Evolutionary conservation across 2,888 invertebrate genomes (phyloP).

Genomic region (Galeopsomyia nigrocyanea): DNA sequence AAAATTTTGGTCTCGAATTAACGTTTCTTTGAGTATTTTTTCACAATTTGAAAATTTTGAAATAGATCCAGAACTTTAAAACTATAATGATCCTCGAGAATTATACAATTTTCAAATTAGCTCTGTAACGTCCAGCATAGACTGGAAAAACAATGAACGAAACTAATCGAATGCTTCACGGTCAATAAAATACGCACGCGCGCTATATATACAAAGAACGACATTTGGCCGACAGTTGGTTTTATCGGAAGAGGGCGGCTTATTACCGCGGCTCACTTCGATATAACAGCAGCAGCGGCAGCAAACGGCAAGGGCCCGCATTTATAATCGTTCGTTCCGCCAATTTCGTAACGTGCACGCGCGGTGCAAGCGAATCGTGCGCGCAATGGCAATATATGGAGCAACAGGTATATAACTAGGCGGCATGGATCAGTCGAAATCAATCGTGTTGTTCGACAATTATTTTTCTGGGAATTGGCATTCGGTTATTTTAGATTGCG

Average conservation of each 20-base stretch:
- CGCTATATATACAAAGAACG: too few species aligned
- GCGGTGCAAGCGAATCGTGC: conserved; percentile 28
- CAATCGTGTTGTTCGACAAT: not conserved
- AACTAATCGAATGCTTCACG: conserved; percentile 26
- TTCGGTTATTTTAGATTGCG: too few species aligned
- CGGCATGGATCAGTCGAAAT: not conserved
- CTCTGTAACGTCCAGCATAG: not conserved
- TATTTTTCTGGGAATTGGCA: too few species aligned
- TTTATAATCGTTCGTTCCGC: conserved; percentile 36
- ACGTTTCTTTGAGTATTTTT: too few species aligned
- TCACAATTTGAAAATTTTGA: too few species aligned
- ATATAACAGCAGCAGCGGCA: not conserved
- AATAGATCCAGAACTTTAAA: too few species aligned
- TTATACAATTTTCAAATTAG: too few species aligned
- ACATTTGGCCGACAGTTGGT: not conserved
- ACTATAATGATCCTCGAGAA: too few species aligned
- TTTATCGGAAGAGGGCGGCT: conserved; percentile 13
- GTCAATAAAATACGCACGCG: conserved; percentile 25
- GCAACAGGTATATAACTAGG: conserved; percentile 33
- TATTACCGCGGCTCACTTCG: conserved; percentile 20
- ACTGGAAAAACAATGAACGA: conserved; percentile 14
- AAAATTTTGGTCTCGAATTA: too few species aligned
- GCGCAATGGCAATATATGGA: conserved; percentile 10
- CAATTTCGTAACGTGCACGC: conserved; percentile 33
- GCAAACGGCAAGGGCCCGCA: not conserved